Evolutionary conservation across 2,797 vertebrate species (phyloP).

Genomic region (Micrastur ruficollis): DNA sequence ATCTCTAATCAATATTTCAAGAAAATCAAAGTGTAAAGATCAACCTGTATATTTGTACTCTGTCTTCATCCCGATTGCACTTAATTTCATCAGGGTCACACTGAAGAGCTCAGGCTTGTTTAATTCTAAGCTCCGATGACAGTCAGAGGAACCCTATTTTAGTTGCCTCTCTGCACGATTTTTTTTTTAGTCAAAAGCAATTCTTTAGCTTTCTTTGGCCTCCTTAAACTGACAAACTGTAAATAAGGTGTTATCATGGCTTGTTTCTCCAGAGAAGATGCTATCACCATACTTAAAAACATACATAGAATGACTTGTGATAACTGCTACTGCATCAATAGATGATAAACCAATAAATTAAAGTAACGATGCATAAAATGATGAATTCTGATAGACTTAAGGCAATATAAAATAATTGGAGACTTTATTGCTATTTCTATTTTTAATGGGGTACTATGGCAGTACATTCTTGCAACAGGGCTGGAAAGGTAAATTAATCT

Average conservation of each 20-base stretch:
- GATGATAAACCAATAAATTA: constrained; percentile 37
- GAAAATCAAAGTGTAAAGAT: background rate
- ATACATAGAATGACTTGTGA: background rate
- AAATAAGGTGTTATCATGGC: background rate
- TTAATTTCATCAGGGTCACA: background rate
- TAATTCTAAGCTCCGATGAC: constrained; percentile 11
- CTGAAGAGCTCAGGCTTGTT: background rate
- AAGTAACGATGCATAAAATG: background rate
- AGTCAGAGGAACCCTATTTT: background rate
- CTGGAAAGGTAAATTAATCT: constrained; percentile 66
- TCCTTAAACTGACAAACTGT: background rate
- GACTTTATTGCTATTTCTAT: constrained; percentile 22
- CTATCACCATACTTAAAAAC: background rate
- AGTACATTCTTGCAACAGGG: background rate
- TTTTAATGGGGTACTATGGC: constrained; percentile 29
- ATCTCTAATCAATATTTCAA: background rate
- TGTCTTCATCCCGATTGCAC: background rate
- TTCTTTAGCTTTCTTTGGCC: background rate
- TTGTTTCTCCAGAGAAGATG: background rate
- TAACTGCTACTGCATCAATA: background rate
- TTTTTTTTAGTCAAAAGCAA: constrained; percentile 6
- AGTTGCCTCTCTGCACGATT: background rate
- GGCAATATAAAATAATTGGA: constrained; percentile 54
- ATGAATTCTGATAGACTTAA: constrained; percentile 39
- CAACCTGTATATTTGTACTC: background rate